Evolutionary conservation across 2,797 vertebrate species (phyloP), one percentile per base, ranked within the genome.

Genomic region (Acrocephalus scirpaceus): DNA sequence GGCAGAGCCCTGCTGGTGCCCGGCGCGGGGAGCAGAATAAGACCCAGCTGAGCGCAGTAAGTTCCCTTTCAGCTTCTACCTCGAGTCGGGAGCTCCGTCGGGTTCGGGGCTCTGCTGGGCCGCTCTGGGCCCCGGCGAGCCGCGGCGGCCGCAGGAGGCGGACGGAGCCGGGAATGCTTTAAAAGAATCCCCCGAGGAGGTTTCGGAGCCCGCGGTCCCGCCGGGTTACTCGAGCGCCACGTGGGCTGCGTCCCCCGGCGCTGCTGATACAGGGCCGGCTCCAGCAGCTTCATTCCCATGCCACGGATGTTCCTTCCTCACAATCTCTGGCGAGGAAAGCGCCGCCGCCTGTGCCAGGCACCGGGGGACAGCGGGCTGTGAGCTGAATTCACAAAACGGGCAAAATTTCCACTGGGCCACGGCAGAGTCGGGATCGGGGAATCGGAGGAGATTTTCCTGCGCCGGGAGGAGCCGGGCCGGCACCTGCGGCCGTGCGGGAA

Each of bases 21-120:
- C 36, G 93, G 84, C 42, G 90, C 83, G 48, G 77, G 88, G 81
- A 34, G 26, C 96, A 94, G 94, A 85, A 92, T 57, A 80, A 86
- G 92, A 93, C 93, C 95, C 89, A 1, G 74, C 91, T 92, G 95
- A 95, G 81, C 79, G n/a, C 86, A 96, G 97, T 97, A 95, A 97
- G 97, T 97, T 92, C 54, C 81, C 78, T 94, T 90, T 81, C 88
- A 6, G 73, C 88, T 93, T 88, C 81, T 90, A 42, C 84, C 67
- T 77, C 32, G 72, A 61, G 44, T 40, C 18, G 82, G 74, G 79
- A 77, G 60, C 88, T 56, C 47, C 11, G 86, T 26, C 4, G 38
- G 77, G 79, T 36, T 54, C 1, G 73, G 91, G 93, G 92, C 86
- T 36, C 48, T 12, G 75, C 71, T 0, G 61, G 94, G 71, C 70